Evolutionary conservation across 2,113 vertebrate species (phyloP), one percentile per base, ranked within the genome.

Genomic region (Corythaeola cristata): DNA sequence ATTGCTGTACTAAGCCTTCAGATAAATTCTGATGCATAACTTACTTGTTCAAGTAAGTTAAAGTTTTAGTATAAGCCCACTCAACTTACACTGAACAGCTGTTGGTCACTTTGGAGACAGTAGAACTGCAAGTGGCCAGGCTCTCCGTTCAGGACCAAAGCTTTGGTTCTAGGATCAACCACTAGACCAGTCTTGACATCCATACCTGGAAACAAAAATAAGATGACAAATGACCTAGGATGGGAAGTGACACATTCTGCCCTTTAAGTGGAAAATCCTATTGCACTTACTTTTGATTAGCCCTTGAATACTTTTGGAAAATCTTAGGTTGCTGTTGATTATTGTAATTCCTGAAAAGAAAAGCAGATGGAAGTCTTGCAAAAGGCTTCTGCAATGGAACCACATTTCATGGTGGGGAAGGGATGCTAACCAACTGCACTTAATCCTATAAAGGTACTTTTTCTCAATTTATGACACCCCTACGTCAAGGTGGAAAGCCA

Each of bases 51-150:
- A 22, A 76, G 2, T 8, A 56, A 44, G 27, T 60, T 45, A n/a
- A 17, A 76, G 12, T 76, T 73, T 68, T 64, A 52, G 33, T 56
- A 56, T 4, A 59, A 71, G 44, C 5, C 63, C 49, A 56, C 67
- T 35, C 82, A 79, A 94, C 99, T 99, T 98, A 99, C 99, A 77
- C 99, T 99, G 96, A 98, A 99, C 28, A 99, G 96, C 59, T 99
- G 99, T 19, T 99, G 99, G 96, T 99, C 99, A 94, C 96, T 98
- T 52, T 99, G 98, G 39, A 99, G 98, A 41, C 98, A 99, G 88
- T 99, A 99, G 96, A 99, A 99, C 97, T 99, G 99, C 90, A 99
- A 95, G 89, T 99, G 99, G n/a, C 99, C 99, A 4, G 99, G 99
- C 92, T 99, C 99, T 37, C 99, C 99, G 30, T 99, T 99, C 83